Conservation (phyloP, 2,888 invertebrate species). For the Acanthosepion esculentum region DNA sequence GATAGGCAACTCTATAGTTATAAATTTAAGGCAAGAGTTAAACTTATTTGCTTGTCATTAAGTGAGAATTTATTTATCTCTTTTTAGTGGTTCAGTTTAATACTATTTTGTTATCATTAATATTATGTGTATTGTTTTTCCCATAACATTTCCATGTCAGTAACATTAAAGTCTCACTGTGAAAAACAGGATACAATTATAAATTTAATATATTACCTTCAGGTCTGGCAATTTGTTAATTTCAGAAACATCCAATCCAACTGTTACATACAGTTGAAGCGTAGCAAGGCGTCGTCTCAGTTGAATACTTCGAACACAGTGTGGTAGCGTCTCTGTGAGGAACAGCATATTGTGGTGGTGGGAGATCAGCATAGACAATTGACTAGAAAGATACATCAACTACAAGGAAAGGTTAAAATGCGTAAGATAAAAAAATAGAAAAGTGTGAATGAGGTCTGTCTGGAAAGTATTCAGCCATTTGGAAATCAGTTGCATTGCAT, state of each 20-base stretch:
- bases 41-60: too few species aligned
- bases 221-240: neutral
- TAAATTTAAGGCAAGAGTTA: too few species aligned
- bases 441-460: too few species aligned
- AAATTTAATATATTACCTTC: neutral
- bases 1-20: too few species aligned
- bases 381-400: neutral
- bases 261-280: conserved; percentile 24
- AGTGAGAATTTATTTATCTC: neutral
- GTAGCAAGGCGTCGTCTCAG: neutral
- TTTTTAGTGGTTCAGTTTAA: neutral
- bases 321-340: conserved; percentile 37
- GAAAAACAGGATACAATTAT: too few species aligned
- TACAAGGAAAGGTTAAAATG: neutral
- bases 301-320: conserved; percentile 1
- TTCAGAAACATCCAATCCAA: conserved; percentile 16
- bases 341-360: conserved; percentile 41
- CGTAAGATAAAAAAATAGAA: too few species aligned
- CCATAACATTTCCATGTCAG: too few species aligned
- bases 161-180: too few species aligned
- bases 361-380: neutral
- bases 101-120: too few species aligned
- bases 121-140: too few species aligned
- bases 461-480: too few species aligned
- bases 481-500: too few species aligned